These are phyloP conservation scores for Endotricha flammealis DNA, from an alignment of 2,888 invertebrate species.

Conservation along the genomic window DNA sequence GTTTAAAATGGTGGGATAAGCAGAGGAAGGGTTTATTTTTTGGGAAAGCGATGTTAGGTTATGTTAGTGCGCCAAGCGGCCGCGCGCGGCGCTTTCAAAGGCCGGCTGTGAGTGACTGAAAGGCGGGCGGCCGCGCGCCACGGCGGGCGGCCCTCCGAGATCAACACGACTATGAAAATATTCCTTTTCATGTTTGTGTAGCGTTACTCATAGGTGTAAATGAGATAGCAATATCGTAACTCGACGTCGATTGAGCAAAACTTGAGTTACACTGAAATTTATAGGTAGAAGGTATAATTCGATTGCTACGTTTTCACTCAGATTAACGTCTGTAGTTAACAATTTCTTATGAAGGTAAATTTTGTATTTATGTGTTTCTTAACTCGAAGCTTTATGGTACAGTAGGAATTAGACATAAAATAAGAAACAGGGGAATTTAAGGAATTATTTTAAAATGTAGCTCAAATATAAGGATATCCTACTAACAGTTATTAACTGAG, in stretches of 20 bases:
- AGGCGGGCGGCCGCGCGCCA: constrained; percentile 43
- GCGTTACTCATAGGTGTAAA: constrained; percentile 5
- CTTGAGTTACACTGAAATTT: constrained; percentile 1
- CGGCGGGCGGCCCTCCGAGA: constrained; percentile 36
- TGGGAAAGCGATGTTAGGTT: constrained; percentile 53
- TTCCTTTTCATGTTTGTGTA: constrained; percentile 5
- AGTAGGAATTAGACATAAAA: too few species aligned
- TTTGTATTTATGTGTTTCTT: too few species aligned
- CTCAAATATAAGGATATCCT: too few species aligned
- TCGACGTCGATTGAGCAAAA: constrained; percentile 3
- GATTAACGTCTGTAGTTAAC: background rate
- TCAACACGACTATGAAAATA: constrained; percentile 13
- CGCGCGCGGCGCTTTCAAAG: constrained; percentile 61
- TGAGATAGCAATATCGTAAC: constrained; percentile 6
- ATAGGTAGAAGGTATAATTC: background rate
- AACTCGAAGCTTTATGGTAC: too few species aligned
- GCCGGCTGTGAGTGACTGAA: constrained; percentile 61
- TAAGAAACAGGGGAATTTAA: too few species aligned
- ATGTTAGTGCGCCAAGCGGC: constrained; percentile 43
- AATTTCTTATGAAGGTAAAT: background rate
- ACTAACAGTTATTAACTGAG: too few species aligned
- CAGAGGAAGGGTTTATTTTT: constrained; percentile 11
- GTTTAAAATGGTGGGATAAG: constrained; percentile 9
- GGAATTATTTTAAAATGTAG: too few species aligned
- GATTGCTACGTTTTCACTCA: constrained; percentile 1